phyloP scores from a whole-genome alignment of 1,140 invertebrate species.

The Rhagoletis pomonella region DNA sequence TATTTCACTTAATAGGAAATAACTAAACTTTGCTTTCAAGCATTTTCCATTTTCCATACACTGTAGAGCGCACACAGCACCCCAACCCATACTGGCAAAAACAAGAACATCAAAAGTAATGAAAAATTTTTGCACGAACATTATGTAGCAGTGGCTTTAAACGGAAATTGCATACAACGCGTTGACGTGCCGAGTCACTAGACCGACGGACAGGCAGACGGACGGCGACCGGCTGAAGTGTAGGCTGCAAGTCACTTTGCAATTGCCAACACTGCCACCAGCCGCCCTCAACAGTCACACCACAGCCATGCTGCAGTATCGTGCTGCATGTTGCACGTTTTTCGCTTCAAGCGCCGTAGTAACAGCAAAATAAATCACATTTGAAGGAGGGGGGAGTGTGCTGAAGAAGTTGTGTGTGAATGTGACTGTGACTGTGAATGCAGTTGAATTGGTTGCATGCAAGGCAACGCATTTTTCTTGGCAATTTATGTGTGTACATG shows the following conservation, averaged over 20 bases:
- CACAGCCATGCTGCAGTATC: not conserved
- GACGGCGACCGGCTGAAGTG: not conserved
- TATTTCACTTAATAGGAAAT: too few species aligned
- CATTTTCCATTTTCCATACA: not conserved
- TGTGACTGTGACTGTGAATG: not conserved
- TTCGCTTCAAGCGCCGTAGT: not conserved
- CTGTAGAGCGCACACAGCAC: not conserved
- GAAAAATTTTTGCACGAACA: conserved; percentile 25
- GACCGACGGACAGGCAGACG: conserved; percentile 13
- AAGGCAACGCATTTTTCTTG: conserved; percentile 42
- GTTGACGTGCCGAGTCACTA: conserved; percentile 56
- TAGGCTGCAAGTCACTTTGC: conserved; percentile 41
- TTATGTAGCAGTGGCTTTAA: conserved; percentile 46
- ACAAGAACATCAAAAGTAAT: conserved; percentile 1
- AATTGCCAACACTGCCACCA: not conserved
- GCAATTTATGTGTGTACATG: conserved; percentile 51
- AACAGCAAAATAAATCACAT: conserved; percentile 7
- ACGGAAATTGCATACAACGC: conserved; percentile 58
- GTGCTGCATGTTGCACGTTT: conserved; percentile 42
- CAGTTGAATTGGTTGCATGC: conserved; percentile 41
- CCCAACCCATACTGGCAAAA: not conserved
- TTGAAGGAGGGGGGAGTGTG: not conserved
- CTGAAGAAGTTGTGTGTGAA: not conserved
- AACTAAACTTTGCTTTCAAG: too few species aligned
- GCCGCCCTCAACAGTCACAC: conserved; percentile 34